A percentile compares a stretch with the other conserved stretches of the same genome.
Evolutionary conservation across 1,140 invertebrate genomes (phyloP).

Genomic region (Mesaphorura yosii): DNA sequence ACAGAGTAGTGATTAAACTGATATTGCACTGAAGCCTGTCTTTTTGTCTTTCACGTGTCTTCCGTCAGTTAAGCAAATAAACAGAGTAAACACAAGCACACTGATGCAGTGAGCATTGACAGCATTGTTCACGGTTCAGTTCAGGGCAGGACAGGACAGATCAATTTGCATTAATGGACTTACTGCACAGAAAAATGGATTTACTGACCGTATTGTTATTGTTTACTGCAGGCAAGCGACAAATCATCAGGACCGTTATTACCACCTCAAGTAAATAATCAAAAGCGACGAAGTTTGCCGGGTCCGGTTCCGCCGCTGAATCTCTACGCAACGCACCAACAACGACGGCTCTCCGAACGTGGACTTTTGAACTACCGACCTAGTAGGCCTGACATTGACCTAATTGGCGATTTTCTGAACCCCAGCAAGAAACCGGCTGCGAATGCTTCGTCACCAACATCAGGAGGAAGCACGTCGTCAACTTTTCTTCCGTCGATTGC

Average conservation of each 20-base stretch:
- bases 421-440: conserved; percentile 19
- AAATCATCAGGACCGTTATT: conserved; percentile 13
- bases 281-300: conserved; percentile 28
- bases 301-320: conserved; percentile 24
- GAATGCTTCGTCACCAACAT: too few relatives aligned
- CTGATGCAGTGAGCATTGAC: too few relatives aligned
- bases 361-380: conserved; percentile 29
- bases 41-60: too few relatives aligned
- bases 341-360: conserved; percentile 27
- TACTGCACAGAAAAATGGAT: neutral
- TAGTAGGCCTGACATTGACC: conserved; percentile 30
- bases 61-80: too few relatives aligned
- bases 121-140: too few relatives aligned
- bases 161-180: neutral
- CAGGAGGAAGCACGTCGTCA: too few relatives aligned
- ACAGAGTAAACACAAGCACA: too few relatives aligned
- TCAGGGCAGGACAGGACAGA: neutral
- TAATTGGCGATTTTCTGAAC: conserved; percentile 29
- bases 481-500: too few relatives aligned
- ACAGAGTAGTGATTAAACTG: too few relatives aligned
- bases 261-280: conserved; percentile 3
- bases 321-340: conserved; percentile 29
- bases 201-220: neutral
- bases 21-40: too few relatives aligned
- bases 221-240: conserved; percentile 16